Evolutionary conservation across 53 echinoderm and acorn worm genomes (phyloP).

Genomic region (Astropecten irregularis): DNA sequence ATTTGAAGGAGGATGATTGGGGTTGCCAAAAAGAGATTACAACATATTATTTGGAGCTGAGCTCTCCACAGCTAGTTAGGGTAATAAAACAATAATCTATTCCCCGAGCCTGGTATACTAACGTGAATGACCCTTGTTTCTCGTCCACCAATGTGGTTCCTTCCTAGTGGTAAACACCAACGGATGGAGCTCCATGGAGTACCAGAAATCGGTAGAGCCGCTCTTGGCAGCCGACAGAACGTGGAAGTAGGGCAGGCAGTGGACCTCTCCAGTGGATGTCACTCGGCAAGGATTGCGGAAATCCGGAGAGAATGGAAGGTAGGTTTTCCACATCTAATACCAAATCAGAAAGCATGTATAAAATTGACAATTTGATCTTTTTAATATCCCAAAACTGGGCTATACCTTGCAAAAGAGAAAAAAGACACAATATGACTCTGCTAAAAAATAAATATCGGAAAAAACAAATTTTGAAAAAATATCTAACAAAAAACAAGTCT

Average conservation of each 20-base stretch:
- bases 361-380: too few species aligned
- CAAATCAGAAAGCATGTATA: too few species aligned
- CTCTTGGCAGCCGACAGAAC: conserved; percentile 20
- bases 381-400: too few species aligned
- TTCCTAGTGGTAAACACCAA: conserved; percentile 10
- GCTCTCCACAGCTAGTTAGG: too few species aligned
- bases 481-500: too few species aligned
- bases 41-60: not conserved
- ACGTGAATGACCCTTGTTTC: not conserved
- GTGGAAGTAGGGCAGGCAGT: conserved; percentile 21
- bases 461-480: too few species aligned
- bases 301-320: not conserved
- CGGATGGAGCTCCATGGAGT: conserved; percentile 24
- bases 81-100: too few species aligned
- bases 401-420: too few species aligned
- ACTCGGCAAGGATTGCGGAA: conserved; percentile 3
- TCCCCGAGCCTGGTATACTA: too few species aligned
- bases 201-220: conserved; percentile 37
- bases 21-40: not conserved
- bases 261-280: not conserved
- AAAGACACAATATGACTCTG: not conserved
- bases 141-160: conserved; percentile 27
- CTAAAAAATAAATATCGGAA: too few species aligned
- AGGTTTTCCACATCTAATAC: not conserved
- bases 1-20: not conserved